These are phyloP conservation scores for Luidia sarsii DNA, from an alignment of 53 echinoderm and acorn worm genomes.

Conservation along the genomic window DNA sequence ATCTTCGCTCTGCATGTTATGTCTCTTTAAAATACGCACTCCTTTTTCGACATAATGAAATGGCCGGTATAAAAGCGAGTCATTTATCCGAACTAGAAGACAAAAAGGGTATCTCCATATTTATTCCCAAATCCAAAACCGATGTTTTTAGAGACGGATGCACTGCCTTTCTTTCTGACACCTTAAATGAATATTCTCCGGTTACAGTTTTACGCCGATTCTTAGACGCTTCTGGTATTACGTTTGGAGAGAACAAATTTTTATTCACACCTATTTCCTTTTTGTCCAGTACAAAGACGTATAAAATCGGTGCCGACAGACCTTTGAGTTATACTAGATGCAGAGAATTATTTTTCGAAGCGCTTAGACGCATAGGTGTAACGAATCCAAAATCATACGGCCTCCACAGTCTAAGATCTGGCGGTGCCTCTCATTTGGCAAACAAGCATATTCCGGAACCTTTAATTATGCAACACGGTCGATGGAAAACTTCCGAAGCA, in stretches of 20 bases:
- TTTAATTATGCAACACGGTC: conserved; percentile 22
- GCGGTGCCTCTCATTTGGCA: conserved; percentile 6
- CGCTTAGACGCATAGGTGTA: neutral
- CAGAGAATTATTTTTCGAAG: neutral
- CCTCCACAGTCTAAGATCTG: conserved; percentile 3
- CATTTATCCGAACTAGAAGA: neutral
- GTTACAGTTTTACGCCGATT: neutral
- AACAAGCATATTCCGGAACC: conserved; percentile 29
- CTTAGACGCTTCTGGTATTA: neutral
- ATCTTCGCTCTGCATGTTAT: neutral
- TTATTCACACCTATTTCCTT: neutral
- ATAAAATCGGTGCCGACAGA: neutral
- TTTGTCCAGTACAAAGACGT: neutral
- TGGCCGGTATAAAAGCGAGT: conserved; percentile 6
- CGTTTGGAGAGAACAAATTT: neutral
- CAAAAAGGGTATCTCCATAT: neutral
- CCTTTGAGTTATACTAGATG: neutral
- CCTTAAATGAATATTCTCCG: neutral
- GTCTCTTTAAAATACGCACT: conserved; percentile 6
- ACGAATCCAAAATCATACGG: neutral
- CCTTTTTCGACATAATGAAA: conserved; percentile 11
- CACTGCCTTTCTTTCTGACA: neutral
- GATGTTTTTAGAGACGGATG: conserved; percentile 7
- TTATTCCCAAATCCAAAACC: conserved; percentile 18
- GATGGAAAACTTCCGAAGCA: conserved; percentile 12